Conservation (phyloP, 2,888 invertebrate genomes). For the Ormyrus nitidulus region DNA sequence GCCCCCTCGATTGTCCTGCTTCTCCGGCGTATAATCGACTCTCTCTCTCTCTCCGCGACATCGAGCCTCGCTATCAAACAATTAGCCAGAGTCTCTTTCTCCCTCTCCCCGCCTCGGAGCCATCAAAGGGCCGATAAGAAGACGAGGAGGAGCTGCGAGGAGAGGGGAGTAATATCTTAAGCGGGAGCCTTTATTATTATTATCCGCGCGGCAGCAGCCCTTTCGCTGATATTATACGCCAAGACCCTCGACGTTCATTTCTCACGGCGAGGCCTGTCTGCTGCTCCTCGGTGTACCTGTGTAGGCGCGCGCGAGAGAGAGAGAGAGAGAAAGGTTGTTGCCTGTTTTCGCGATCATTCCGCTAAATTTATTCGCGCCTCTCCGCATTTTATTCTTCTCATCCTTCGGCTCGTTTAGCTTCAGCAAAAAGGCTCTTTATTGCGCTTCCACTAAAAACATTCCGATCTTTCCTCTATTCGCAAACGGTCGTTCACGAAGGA, state of each 20-base stretch:
- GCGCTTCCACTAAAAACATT: background rate
- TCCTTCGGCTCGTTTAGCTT: background rate
- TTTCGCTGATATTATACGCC: conserved; percentile 22
- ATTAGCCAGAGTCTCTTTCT: conserved; percentile 62
- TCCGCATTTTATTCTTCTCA: background rate
- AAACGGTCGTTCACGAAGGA: no score
- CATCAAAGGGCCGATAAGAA: conserved; percentile 30
- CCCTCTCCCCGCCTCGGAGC: conserved; percentile 2
- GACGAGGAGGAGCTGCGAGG: background rate
- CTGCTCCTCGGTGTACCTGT: background rate
- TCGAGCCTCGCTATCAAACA: conserved; percentile 68
- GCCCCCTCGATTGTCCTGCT: background rate
- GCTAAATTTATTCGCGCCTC: background rate
- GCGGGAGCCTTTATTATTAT: conserved; percentile 48
- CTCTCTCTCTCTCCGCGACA: conserved; percentile 43
- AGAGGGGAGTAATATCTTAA: conserved; percentile 47
- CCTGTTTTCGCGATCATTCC: background rate
- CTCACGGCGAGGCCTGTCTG: background rate
- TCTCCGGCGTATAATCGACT: conserved; percentile 24
- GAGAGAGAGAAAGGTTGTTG: no score
- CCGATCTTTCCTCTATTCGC: no score
- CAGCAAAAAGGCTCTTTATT: no score
- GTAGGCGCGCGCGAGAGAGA: no score
- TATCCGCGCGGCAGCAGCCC: conserved; percentile 14
- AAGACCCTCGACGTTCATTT: conserved; percentile 20